Conservation (phyloP, 2,113 vertebrate genomes). For the Corythaixoides concolor region DNA sequence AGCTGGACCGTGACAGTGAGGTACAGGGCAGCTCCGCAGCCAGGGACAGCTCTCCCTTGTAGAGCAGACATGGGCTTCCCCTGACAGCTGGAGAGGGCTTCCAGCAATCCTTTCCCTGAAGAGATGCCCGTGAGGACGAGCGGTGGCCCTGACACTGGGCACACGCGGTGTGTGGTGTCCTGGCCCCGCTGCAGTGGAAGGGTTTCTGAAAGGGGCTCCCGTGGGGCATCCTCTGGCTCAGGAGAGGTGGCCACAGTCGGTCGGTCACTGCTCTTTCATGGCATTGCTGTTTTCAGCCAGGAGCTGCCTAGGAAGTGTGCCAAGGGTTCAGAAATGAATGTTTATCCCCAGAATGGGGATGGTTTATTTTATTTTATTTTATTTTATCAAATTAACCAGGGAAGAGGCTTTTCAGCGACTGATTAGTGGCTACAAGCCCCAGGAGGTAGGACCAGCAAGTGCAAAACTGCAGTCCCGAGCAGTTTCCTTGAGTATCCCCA, state of each 20-base stretch:
- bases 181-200: not conserved
- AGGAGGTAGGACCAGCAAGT: not conserved
- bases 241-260: no score
- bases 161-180: fast-evolving
- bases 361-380: not conserved
- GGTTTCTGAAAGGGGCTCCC: not conserved
- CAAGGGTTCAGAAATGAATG: not conserved
- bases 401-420: not conserved
- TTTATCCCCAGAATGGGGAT: not conserved
- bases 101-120: not conserved
- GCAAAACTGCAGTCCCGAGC: not conserved
- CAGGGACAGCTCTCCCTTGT: not conserved
- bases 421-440: not conserved
- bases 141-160: fast-evolving
- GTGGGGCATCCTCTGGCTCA: not conserved
- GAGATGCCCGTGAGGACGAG: not conserved
- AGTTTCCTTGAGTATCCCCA: no score
- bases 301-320: not conserved
- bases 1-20: not conserved
- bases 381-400: not conserved
- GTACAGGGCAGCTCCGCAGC: not conserved
- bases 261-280: not conserved
- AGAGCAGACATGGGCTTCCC: not conserved
- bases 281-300: not conserved
- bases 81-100: not conserved